Evolutionary conservation across 2,888 invertebrate species (phyloP), one percentile per base, ranked within the genome.

Genomic region (Tiphia femorata): DNA sequence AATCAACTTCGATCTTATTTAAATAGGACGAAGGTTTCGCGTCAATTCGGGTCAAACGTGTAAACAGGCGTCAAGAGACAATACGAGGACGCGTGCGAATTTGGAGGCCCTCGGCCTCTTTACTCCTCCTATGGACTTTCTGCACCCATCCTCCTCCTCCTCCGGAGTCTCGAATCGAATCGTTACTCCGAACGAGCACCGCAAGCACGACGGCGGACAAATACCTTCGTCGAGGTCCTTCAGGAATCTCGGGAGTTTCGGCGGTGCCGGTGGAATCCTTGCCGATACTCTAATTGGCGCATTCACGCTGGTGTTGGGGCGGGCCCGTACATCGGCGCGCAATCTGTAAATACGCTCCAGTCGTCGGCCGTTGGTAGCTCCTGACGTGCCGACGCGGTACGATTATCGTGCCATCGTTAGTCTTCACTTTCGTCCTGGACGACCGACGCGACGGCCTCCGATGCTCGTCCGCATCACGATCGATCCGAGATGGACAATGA

Each of bases 271-370:
- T 73, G 74, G 79, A 79, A 79, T 78, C 78, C 77, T 75, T 74
- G n/a, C n/a, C 78, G 73, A 77, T 71, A 77, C 77, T 77, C 77
- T 79, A 80, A 79, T 80, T 80, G 79, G 79, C 70, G 75, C 77
- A 79, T 79, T 80, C 79, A 77, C 65, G 60, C 60, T 71, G 63
- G 67, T 70, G 68, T 65, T 59, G 70, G 33, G n/a, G n/a, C n/a
- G n/a, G n/a, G 12, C 57, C 55, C 53, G 62, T 70, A 54, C 58
- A 70, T 69, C 69, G 55, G 61, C 55, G 42, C 42, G 58, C 58
- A 56, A 62, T 62, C 67, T 67, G 62, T 65, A 62, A 33, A 33
- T 33, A 33, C 33, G 33, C 12, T n/a, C n/a, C n/a, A n/a, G n/a
- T n/a, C n/a, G n/a, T n/a, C n/a, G n/a, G n/a, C n/a, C n/a, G n/a